Percentiles rank a stretch among this genome's conserved stretches.
Conservation (phyloP, 2,888 invertebrate species). For the Acrobeloides nanus region DNA sequence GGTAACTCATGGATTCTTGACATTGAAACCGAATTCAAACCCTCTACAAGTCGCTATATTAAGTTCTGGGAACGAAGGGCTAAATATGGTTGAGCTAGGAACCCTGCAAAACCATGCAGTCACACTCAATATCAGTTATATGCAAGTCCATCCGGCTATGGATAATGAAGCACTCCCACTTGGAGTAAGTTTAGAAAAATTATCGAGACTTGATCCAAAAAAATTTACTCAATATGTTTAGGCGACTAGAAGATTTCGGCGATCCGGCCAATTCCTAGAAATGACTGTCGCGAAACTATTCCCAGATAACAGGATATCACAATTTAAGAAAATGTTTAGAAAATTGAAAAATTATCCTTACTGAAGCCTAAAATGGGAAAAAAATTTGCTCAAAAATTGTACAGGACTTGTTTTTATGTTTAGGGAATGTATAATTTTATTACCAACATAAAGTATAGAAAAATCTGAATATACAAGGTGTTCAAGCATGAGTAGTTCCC, state of each 20-base stretch:
- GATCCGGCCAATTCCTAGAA: conserved; percentile 45
- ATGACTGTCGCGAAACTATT: conserved; percentile 53
- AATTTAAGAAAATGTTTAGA: conserved; percentile 53
- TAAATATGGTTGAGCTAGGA: conserved; percentile 52
- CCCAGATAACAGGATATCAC: conserved; percentile 42
- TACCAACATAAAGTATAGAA: no score
- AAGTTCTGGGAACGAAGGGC: conserved; percentile 50
- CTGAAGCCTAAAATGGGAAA: conserved; percentile 15
- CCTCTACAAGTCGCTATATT: conserved; percentile 51
- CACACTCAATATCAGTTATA: conserved; percentile 51
- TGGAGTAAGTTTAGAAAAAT: conserved; percentile 28
- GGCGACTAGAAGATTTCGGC: conserved; percentile 47
- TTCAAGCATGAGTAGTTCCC: no score
- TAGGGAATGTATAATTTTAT: no score
- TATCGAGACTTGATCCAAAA: conserved; percentile 1
- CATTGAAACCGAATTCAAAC: conserved; percentile 48
- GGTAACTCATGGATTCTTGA: conserved; percentile 49
- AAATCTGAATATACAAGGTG: no score
- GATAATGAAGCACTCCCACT: conserved; percentile 45
- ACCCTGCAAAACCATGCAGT: conserved; percentile 46
- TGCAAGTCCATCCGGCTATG: conserved; percentile 53
- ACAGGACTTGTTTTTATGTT: no score
- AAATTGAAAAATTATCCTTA: conserved; percentile 41
- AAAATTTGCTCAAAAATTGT: no score
- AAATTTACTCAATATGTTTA: conserved; percentile 18